Percentiles rank a stretch among this genome's conserved stretches.
phyloP scores from a whole-genome alignment of 1,140 invertebrate species.

The Anastatus disparis region DNA sequence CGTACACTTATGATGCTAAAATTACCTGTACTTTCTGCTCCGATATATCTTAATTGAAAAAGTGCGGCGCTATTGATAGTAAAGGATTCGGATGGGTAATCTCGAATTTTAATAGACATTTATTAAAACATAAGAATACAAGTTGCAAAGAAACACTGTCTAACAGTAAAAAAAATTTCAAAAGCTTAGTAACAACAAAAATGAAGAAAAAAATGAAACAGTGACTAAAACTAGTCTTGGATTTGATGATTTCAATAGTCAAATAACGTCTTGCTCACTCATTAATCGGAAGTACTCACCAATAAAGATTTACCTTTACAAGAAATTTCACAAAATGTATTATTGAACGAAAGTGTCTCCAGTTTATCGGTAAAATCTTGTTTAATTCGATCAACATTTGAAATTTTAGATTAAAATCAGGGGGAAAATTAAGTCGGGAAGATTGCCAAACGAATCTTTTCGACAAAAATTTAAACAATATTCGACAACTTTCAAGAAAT shows the following conservation, averaged over 20 bases:
- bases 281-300: too few species aligned
- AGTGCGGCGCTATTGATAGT: not conserved
- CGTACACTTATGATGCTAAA: not conserved
- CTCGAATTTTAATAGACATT: not conserved
- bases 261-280: too few species aligned
- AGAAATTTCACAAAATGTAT: too few species aligned
- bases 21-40: not conserved
- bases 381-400: not conserved
- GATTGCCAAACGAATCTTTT: not conserved
- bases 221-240: too few species aligned
- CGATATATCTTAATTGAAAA: not conserved
- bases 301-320: too few species aligned
- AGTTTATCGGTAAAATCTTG: not conserved
- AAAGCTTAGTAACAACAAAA: not conserved
- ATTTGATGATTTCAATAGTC: too few species aligned
- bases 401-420: not conserved
- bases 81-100: not conserved
- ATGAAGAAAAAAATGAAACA: not conserved
- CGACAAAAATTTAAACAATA: not conserved
- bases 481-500: not conserved
- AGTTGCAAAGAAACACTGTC: not conserved
- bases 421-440: not conserved
- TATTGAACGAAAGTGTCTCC: not conserved
- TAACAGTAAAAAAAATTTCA: not conserved
- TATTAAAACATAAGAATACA: not conserved